Conservation (phyloP, 1,140 invertebrate genomes). For the Penaeus indicus region DNA sequence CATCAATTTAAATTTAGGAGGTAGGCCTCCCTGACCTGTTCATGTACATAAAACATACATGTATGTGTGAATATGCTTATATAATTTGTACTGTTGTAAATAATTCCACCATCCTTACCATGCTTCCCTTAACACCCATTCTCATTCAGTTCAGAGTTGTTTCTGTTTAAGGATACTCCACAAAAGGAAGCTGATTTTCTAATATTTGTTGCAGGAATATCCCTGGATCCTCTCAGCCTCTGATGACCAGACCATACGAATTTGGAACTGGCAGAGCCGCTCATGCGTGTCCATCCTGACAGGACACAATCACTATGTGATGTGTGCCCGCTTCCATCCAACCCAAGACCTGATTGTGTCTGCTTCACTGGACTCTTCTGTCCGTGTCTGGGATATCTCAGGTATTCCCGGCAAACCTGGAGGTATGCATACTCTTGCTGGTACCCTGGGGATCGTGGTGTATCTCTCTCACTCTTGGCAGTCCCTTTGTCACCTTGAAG, state of each 20-base stretch:
- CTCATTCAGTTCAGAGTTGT: too few species aligned
- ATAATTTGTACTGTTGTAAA: too few species aligned
- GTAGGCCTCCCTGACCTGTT: too few species aligned
- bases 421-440: conserved; percentile 53
- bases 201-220: conserved; percentile 80
- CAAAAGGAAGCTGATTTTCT: neutral
- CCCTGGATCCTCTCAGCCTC: conserved; percentile 99
- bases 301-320: conserved; percentile 99
- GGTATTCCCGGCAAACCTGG: conserved; percentile 70
- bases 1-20: too few species aligned
- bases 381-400: conserved; percentile 99
- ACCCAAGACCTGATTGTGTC: conserved; percentile 97
- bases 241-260: conserved; percentile 98
- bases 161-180: too few species aligned
- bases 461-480: neutral
- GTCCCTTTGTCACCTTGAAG: too few species aligned
- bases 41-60: too few species aligned
- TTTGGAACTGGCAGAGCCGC: conserved; percentile 99
- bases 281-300: conserved; percentile 96
- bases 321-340: conserved; percentile 99
- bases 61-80: too few species aligned
- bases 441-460: conserved; percentile 39
- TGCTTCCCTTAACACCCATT: too few species aligned
- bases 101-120: too few species aligned
- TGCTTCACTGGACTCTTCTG: conserved; percentile 97